phyloP scores from a whole-genome alignment of 1,140 invertebrate species.

The Meloidogyne floridensis region DNA sequence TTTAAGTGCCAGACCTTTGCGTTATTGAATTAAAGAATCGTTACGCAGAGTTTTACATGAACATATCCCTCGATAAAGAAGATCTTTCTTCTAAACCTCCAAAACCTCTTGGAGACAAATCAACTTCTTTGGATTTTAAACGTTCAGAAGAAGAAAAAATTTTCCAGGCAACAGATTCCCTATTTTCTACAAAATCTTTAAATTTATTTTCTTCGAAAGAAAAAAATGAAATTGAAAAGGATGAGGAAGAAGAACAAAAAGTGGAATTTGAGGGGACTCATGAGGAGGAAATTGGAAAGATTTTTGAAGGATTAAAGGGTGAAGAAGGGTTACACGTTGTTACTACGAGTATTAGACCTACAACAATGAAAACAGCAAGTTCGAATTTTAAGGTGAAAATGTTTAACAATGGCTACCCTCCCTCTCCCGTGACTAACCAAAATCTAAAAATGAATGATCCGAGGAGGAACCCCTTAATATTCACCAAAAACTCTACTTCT shows the following conservation, averaged over 20 bases:
- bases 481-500: too few relatives aligned
- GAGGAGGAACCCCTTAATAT: too few relatives aligned
- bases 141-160: slow-evolving; percentile 43
- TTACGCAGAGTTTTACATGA: slow-evolving; percentile 46
- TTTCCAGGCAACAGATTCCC: slow-evolving; percentile 43
- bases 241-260: slow-evolving; percentile 13
- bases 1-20: slow-evolving; percentile 48
- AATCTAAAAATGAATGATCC: too few relatives aligned
- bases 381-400: background rate
- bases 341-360: slow-evolving; percentile 15
- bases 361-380: slow-evolving; percentile 24
- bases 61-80: background rate
- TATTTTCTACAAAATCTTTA: slow-evolving; percentile 32
- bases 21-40: slow-evolving; percentile 43
- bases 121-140: background rate
- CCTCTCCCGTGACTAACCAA: too few relatives aligned
- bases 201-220: background rate
- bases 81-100: background rate
- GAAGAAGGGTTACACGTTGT: background rate
- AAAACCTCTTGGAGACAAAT: background rate
- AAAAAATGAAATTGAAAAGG: background rate
- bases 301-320: slow-evolving; percentile 7
- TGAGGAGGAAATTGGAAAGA: background rate
- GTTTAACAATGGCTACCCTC: background rate
- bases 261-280: background rate